These are phyloP conservation scores for Columba guinea DNA, from an alignment of 2,797 vertebrate species.

Conservation along the genomic window DNA sequence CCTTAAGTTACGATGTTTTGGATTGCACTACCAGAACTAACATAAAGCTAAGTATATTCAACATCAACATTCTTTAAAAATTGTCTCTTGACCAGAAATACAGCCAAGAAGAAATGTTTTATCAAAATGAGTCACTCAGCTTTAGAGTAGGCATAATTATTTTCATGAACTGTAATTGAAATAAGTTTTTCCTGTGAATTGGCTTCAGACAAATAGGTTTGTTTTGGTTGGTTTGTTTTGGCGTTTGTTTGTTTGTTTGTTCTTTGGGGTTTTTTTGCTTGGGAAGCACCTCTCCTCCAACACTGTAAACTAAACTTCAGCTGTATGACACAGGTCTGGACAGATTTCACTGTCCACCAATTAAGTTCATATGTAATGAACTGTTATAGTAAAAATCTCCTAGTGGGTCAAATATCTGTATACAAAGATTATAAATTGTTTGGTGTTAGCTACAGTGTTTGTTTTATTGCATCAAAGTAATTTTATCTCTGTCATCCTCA, in stretches of 20 bases:
- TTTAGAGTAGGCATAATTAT: background rate
- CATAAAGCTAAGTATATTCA: background rate
- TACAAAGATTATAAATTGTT: background rate
- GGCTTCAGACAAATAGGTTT: background rate
- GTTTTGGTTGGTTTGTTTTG: background rate
- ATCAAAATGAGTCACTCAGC: background rate
- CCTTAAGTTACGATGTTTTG: background rate
- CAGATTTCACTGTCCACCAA: background rate
- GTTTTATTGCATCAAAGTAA: background rate
- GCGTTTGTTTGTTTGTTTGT: too few species aligned
- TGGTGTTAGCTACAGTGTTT: background rate
- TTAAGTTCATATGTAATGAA: background rate
- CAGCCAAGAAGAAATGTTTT: background rate
- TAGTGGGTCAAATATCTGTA: background rate
- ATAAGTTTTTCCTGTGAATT: background rate
- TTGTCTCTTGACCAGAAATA: background rate
- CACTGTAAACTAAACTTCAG: background rate
- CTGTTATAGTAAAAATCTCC: background rate
- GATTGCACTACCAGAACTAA: background rate
- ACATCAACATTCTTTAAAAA: background rate
- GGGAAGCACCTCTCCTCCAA: background rate
- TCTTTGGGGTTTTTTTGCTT: background rate
- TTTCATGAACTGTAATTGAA: background rate
- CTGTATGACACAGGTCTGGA: background rate
- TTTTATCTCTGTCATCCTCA: background rate